Percentiles rank a stretch among this genome's conserved stretches.
phyloP scores from a whole-genome alignment of 92 coral and sea anemone genomes.

The Ricordea florida region DNA sequence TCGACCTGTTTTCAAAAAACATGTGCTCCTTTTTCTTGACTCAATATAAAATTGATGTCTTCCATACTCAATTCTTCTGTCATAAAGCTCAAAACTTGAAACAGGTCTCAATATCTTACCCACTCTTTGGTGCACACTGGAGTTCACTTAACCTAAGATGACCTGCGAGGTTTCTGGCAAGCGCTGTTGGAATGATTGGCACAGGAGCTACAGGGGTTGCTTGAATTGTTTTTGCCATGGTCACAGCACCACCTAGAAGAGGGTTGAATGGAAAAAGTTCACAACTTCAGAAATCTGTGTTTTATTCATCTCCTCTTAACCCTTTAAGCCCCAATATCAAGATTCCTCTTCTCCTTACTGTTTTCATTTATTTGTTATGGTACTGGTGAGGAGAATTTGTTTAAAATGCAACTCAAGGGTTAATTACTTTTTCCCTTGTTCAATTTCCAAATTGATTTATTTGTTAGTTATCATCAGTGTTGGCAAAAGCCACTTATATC shows the following conservation, averaged over 20 bases:
- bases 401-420: too few species aligned
- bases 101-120: conserved; percentile 53
- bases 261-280: neutral
- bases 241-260: conserved; percentile 82
- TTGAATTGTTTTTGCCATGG: conserved; percentile 73
- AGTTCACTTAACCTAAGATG: conserved; percentile 94
- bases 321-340: neutral
- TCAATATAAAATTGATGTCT: neutral
- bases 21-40: too few species aligned
- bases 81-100: neutral
- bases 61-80: neutral
- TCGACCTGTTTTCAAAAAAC: too few species aligned
- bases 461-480: too few species aligned
- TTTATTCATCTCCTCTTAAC: too few species aligned
- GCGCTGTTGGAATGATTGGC: conserved; percentile 96
- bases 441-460: neutral
- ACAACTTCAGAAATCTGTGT: too few species aligned
- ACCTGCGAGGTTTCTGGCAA: conserved; percentile 95
- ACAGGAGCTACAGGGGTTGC: conserved; percentile 84
- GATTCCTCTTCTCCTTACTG: too few species aligned
- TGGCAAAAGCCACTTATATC: too few species aligned
- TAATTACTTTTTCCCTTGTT: too few species aligned
- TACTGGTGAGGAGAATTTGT: too few species aligned
- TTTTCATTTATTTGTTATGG: too few species aligned
- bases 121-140: conserved; percentile 88